Base-by-base conservation (phyloP, 2,797 vertebrate species). In the Aphelocoma californica region DNA sequence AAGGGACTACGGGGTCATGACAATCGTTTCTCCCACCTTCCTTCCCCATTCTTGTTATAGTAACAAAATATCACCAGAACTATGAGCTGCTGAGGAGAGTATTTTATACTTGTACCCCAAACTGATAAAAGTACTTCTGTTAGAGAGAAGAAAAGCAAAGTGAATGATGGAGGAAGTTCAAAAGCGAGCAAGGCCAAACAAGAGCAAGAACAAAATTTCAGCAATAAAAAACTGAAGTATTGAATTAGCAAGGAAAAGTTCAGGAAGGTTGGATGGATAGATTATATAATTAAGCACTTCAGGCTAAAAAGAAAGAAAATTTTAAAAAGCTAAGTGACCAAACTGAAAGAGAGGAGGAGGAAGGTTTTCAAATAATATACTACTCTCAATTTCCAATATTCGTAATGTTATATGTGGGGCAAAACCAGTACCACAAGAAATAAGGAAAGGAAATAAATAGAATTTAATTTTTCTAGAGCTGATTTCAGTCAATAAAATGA, bases 391-490 rank as follows among this genome's bases (percentile, higher is more conserved):
- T 72, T 83, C 64, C 32, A 73, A 31, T n/a, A 65, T 51, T 70
- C 80, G 58, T 80, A 26, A 44, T 88, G 71, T 84, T 73, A 50
- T 60, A 90, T n/a, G 18, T 72, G 53, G 18, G 42, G 47, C 26
- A 81, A 86, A 74, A 84, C 65, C 47, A 86, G 91, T 90, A 80
- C 7, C 28, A 50, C 29, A 21, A 20, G 32, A 94, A 78, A 84
- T 19, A 44, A 18, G 47, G 18, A 53, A 82, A 69, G 12, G 29
- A 90, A 95, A 86, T 84, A 78, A 81, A 84, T 6, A 92, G 24
- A 77, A 90, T 45, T 92, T 92, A 72, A 71, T 90, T 95, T 92
- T 48, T 91, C 28, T 73, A 86, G 19, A 50, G 69, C 29, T 70
- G 14, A 81, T 80, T 81, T n/a, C 69, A 94, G 57, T 92, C 78